A percentile compares a stretch with the other conserved stretches of the same genome.
phyloP scores from a whole-genome alignment of 1,140 invertebrate species.

The Vollenhovia emeryi region DNA sequence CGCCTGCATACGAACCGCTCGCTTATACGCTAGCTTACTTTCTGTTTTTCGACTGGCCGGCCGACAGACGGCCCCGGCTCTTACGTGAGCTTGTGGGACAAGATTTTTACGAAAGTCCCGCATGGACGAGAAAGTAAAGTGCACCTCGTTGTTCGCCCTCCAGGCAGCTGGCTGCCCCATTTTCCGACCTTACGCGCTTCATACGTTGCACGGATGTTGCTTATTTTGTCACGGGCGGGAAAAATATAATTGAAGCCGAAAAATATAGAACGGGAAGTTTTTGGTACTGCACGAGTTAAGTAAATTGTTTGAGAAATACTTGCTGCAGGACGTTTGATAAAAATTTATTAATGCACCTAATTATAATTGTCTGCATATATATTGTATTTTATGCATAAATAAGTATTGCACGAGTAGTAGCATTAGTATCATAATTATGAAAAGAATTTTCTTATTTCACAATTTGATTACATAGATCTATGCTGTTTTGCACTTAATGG shows the following conservation, averaged over 20 bases:
- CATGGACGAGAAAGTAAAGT: conserved; percentile 72
- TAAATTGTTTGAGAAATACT: not conserved
- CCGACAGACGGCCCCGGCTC: conserved; percentile 45
- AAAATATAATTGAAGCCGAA: not conserved
- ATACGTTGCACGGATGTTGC: conserved; percentile 3
- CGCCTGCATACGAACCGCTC: not conserved
- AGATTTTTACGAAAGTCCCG: conserved; percentile 73
- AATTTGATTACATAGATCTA: not conserved
- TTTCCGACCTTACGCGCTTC: conserved; percentile 62
- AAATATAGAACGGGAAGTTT: not conserved
- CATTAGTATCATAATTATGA: not conserved
- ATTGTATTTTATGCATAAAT: not conserved
- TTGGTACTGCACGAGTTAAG: not conserved
- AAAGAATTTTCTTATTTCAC: not conserved
- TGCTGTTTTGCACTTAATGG: not conserved
- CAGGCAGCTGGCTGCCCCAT: conserved; percentile 65
- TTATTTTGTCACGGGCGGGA: not conserved
- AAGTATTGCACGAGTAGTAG: not conserved
- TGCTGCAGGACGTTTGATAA: not conserved
- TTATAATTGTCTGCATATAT: not conserved
- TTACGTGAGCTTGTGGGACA: conserved; percentile 70
- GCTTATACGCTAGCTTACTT: conserved; percentile 56
- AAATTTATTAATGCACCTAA: not conserved
- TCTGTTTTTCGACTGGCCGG: conserved; percentile 60
- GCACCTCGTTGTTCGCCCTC: conserved; percentile 63